phyloP scores from a whole-genome alignment of 2,888 invertebrate genomes.

The Eristalis intricaria region DNA sequence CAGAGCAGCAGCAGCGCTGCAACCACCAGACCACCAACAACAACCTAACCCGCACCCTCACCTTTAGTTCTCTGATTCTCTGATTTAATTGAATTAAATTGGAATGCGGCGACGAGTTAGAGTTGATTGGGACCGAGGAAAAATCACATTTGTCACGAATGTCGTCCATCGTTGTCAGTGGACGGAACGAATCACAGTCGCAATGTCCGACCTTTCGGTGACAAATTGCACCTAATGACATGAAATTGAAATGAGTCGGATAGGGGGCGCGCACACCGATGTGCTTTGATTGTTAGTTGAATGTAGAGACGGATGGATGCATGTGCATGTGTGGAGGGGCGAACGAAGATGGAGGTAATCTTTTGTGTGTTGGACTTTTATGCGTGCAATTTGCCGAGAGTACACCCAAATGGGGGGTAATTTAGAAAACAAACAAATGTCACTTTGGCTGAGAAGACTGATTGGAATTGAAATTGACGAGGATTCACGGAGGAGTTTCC shows the following conservation, averaged over 20 bases:
- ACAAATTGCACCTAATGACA: slow-evolving; percentile 72
- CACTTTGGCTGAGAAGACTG: slow-evolving; percentile 20
- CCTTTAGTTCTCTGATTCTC: slow-evolving; percentile 24
- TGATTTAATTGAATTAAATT: slow-evolving; percentile 72
- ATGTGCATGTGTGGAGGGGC: slow-evolving; percentile 14
- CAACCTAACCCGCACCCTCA: background rate
- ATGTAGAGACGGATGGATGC: slow-evolving; percentile 13
- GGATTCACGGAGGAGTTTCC: background rate
- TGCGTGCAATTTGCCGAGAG: slow-evolving; percentile 57
- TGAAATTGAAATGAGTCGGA: slow-evolving; percentile 65
- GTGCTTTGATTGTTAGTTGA: slow-evolving; percentile 60
- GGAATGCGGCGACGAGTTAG: slow-evolving; percentile 67
- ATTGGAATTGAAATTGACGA: slow-evolving; percentile 14
- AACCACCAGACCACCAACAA: background rate
- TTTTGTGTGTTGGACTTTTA: slow-evolving; percentile 55
- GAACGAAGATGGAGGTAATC: slow-evolving; percentile 41
- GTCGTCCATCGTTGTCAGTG: slow-evolving; percentile 33
- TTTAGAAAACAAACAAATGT: slow-evolving; percentile 64
- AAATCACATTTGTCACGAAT: slow-evolving; percentile 72
- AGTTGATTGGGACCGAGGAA: slow-evolving; percentile 58
- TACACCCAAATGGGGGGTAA: slow-evolving; percentile 41
- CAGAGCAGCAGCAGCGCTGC: slow-evolving; percentile 39
- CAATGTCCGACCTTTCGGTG: slow-evolving; percentile 54
- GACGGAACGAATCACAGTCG: background rate
- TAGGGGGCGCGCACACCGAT: slow-evolving; percentile 25